A percentile compares a stretch with the other conserved stretches of the same genome.
phyloP scores from a whole-genome alignment of 2,113 vertebrate genomes.

The Gymnocephalus cernua region DNA sequence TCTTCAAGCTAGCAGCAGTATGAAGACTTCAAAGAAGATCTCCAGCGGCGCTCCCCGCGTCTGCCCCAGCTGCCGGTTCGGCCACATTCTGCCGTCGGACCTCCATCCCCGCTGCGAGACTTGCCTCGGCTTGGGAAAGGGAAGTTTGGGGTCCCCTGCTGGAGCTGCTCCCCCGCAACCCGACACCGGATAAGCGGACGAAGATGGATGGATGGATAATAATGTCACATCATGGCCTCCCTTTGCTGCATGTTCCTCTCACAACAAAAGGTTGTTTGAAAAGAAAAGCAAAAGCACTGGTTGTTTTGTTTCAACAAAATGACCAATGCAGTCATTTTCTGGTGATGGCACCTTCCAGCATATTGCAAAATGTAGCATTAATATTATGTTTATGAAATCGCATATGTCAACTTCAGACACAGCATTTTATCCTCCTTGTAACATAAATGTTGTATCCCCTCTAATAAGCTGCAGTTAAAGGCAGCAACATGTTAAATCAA shows the following conservation, averaged over 20 bases:
- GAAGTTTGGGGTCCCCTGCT: no score
- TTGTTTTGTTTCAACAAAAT: background rate
- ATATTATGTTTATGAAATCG: background rate
- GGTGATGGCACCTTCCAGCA: background rate
- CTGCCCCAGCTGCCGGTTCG: no score
- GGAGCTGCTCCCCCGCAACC: no score
- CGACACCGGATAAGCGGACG: no score
- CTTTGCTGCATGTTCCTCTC: background rate
- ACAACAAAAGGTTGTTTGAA: background rate
- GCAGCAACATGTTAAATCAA: slow-evolving; percentile 17
- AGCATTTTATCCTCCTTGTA: slow-evolving; percentile 3
- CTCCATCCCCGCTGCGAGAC: no score
- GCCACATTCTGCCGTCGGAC: no score
- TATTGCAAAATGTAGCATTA: background rate
- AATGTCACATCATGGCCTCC: background rate
- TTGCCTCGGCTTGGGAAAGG: no score
- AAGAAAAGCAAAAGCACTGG: background rate
- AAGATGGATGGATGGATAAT: no score
- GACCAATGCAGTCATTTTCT: background rate
- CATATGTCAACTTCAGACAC: background rate
- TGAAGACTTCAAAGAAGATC: no score
- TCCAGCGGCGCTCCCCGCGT: no score
- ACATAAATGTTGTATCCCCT: background rate
- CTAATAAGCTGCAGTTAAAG: slow-evolving; percentile 4
- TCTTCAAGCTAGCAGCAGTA: no score